phyloP scores from a whole-genome alignment of 2,113 vertebrate genomes.

The Tragelaphus strepsiceros region DNA sequence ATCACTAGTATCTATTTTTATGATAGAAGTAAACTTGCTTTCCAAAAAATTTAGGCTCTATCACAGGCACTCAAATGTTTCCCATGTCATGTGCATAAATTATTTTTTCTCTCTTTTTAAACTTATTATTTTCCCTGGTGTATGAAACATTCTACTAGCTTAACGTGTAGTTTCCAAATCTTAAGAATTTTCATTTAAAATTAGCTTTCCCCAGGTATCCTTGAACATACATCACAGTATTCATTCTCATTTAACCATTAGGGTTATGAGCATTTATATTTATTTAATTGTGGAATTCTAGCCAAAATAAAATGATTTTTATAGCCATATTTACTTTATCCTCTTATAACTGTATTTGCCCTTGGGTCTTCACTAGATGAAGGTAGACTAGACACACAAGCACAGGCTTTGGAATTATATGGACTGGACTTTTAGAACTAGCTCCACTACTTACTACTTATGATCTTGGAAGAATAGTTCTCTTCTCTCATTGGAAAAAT shows the following conservation, averaged over 20 bases:
- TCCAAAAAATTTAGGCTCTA: background rate
- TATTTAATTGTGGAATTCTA: background rate
- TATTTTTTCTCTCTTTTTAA: background rate
- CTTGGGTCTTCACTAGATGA: background rate
- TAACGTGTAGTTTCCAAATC: slow-evolving; percentile 1
- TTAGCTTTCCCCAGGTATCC: background rate
- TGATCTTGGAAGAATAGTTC: background rate
- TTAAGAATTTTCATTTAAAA: slow-evolving; percentile 35
- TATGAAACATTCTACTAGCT: background rate
- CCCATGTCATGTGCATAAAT: background rate
- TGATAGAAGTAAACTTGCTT: background rate
- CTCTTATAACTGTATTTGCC: background rate
- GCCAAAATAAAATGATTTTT: background rate
- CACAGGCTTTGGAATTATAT: background rate
- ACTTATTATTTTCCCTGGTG: background rate
- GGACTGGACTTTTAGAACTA: background rate
- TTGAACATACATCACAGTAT: background rate
- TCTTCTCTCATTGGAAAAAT: background rate
- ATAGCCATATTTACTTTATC: background rate
- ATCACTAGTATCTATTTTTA: background rate
- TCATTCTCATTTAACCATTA: background rate
- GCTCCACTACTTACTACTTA: background rate
- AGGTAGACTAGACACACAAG: background rate
- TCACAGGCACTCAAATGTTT: background rate
- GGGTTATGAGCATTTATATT: background rate